Base-by-base conservation (phyloP, 2,113 vertebrate species). In the Prunella himalayana region DNA sequence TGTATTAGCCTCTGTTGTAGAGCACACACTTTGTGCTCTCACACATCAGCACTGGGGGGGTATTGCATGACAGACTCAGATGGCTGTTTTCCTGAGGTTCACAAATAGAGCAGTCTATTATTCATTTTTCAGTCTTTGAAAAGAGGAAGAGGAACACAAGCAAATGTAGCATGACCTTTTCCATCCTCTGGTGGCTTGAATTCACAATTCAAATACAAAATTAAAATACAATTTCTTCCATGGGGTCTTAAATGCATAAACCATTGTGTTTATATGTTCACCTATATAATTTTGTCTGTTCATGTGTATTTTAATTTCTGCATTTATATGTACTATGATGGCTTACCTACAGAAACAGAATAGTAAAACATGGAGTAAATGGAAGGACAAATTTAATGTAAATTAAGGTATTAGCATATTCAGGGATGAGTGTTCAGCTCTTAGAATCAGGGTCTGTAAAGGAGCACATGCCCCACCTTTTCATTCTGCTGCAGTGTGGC, bases 101-200 rank as follows among this genome's bases (percentile, higher is more conserved):
- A 61, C 21, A 49, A n/a, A 8, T 30, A 70, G 9, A 57, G 10
- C 27, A 45, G 30, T 68, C 16, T 71, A 39, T 39, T 81, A 56
- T 39, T 56, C n/a, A 68, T 47, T 68, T 47, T 47, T 68, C 17
- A 33, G 28, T 39, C 51, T 47, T 17, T 56, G n/a, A 53, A 49
- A 78, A 51, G 23, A 59, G 11, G 33, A 22, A 76, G 27, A 65
- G 10, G 17, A 78, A n/a, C 11, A 49, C 19, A 91, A 71, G 5
- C 3, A 68, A 71, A 69, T n/a, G 7, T 79, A 47, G 41, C 3
- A 1, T 54, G 53, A 64, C 23, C 11, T 72, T 79, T 82, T 24
- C 7, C 18, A 71, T 10, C 8, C 16, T 63, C 20, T 0, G 0
- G 23, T 54, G 23, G 14, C 30, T 86, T 42, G 9, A 75, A 76